These are phyloP conservation scores for Malacoctenus gilli DNA, from an alignment of 2,797 vertebrate genomes.

Conservation along the genomic window DNA sequence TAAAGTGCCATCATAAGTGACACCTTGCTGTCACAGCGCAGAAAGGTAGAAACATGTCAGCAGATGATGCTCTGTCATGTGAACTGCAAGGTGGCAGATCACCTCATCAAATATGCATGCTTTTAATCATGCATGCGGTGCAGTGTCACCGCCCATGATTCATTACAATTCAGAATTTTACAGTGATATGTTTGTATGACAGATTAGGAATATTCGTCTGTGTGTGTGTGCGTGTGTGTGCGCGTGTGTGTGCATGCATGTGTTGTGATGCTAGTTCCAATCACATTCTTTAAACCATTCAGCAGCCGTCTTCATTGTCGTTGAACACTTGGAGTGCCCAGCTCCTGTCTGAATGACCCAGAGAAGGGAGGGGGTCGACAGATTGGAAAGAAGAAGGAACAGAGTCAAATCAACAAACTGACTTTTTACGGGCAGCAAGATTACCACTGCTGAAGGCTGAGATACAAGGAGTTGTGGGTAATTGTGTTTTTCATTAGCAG, in stretches of 20 bases:
- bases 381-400: slow-evolving; percentile 43
- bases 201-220: too few relatives aligned
- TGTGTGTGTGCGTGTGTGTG: too few relatives aligned
- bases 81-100: slow-evolving; percentile 24
- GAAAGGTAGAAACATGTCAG: slow-evolving; percentile 77
- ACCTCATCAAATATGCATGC: slow-evolving; percentile 59
- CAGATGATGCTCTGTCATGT: slow-evolving; percentile 72
- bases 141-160: slow-evolving; percentile 18
- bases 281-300: slow-evolving; percentile 54
- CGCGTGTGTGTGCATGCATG: too few relatives aligned
- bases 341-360: slow-evolving; percentile 43
- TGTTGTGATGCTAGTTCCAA: too few relatives aligned
- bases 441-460: slow-evolving; percentile 72
- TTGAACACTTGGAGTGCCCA: slow-evolving; percentile 17
- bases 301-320: slow-evolving; percentile 42
- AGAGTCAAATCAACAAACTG: slow-evolving; percentile 48
- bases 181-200: slow-evolving; percentile 1
- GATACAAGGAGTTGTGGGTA: slow-evolving; percentile 80
- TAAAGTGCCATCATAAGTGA: slow-evolving; percentile 82
- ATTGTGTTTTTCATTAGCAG: slow-evolving; percentile 86
- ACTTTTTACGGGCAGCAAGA: slow-evolving; percentile 69
- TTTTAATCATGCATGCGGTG: slow-evolving; percentile 48
- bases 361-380: slow-evolving; percentile 23
- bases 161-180: slow-evolving; percentile 25
- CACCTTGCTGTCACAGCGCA: slow-evolving; percentile 81